Evolutionary conservation across 2,888 invertebrate species (phyloP), one percentile per base, ranked within the genome.

Genomic region (Sicus ferrugineus): DNA sequence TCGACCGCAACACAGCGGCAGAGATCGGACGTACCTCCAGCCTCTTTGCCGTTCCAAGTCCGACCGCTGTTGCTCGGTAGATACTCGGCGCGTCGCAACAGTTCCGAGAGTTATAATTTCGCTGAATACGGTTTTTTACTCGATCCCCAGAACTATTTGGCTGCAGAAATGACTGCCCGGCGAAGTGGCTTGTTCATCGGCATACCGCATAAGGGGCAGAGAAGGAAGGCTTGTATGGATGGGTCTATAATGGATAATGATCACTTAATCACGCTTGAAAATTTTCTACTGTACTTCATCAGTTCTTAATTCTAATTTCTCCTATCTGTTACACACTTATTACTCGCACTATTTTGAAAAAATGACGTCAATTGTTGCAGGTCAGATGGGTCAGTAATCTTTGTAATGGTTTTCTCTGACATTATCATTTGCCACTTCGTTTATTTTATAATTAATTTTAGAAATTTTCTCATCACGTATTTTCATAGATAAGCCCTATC

Each of bases 391-490:
- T 28, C 14, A 23, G 26, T 54, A 11, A 23, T 54, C 23, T 54
- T 54, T 23, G 23, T 26, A 54, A 54, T 23, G 7, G 54, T 21
- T 50, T 54, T 23, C 46, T 46, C 46, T 16, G 46, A n/a, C 54
- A 54, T 23, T 54, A 23, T 54, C 26, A 23, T 11, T 21, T 23
- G 5, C 28, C 7, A 50, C 1, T 54, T 54, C 3, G 14, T 23
- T 28, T 26, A 26, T 23, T 14, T 14, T 26, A 6, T 38, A 23
- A 59, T 59, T 59, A 59, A 59, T 19, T 59, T 59, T 59, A 59
- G 23, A 34, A 59, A 59, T 59, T 59, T 19, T 34, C 59, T 59
- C 59, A 59, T 59, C 59, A 54, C 26, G 46, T 16, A 28, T 23
- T 54, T 28, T 28, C 23, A 16, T 14, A 26, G 54, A 54, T 54